A percentile compares a stretch with the other conserved stretches of the same genome.
These are phyloP conservation scores for Nysson spinosus DNA, from an alignment of 2,888 invertebrate species.

Conservation along the genomic window DNA sequence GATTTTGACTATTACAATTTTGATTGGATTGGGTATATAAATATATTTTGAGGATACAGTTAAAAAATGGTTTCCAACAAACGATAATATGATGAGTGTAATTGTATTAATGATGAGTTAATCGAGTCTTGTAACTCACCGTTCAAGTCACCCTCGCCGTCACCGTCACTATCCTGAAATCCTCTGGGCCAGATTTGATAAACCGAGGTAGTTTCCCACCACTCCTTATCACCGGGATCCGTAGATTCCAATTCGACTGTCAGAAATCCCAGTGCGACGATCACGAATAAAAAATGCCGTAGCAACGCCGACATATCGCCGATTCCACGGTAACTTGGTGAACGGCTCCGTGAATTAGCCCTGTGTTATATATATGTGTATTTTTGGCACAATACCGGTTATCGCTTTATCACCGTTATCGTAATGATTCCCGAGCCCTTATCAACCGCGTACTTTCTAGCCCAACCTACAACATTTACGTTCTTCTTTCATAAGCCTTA, in stretches of 20 bases:
- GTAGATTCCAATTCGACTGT: not conserved
- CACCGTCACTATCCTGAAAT: conserved; percentile 67
- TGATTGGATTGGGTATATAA: too few species aligned
- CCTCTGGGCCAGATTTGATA: conserved; percentile 67
- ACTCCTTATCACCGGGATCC: conserved; percentile 43
- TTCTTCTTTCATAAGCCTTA: too few species aligned
- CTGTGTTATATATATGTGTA: conserved; percentile 21
- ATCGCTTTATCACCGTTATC: conserved; percentile 22
- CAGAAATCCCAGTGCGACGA: conserved; percentile 5
- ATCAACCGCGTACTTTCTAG: conserved; percentile 24
- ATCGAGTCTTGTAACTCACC: conserved; percentile 53
- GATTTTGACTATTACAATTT: too few species aligned
- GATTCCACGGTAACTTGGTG: not conserved
- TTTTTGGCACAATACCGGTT: conserved; percentile 20
- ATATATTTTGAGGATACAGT: too few species aligned
- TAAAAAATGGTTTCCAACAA: too few species aligned
- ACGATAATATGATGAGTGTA: too few species aligned
- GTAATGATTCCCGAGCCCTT: conserved; percentile 2
- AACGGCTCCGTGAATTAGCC: not conserved
- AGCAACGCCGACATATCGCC: conserved; percentile 9
- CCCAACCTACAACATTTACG: not conserved
- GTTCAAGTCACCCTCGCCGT: conserved; percentile 67
- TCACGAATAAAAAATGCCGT: not conserved
- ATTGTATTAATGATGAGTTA: too few species aligned
- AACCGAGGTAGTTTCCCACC: conserved; percentile 66